Conservation (phyloP, 2,113 vertebrate species). For the Petaurus breviceps region DNA sequence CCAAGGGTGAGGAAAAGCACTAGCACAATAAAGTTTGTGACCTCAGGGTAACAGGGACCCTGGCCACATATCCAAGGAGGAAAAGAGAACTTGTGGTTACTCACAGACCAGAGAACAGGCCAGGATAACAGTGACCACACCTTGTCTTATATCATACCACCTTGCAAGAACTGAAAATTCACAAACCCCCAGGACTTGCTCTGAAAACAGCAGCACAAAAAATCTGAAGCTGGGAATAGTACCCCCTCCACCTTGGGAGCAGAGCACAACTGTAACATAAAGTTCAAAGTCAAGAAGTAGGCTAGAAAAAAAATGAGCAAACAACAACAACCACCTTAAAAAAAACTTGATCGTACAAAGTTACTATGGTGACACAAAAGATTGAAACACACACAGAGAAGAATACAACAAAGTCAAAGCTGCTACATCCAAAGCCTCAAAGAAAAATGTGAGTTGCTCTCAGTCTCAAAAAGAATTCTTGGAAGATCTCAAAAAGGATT, state of each 20-base stretch:
- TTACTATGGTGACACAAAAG: background rate
- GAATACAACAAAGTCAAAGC: background rate
- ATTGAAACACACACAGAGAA: background rate
- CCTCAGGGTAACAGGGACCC: no score
- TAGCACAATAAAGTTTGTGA: no score
- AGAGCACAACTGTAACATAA: background rate
- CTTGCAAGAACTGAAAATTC: no score
- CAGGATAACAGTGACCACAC: no score
- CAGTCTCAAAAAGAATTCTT: background rate
- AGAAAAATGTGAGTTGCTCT: background rate
- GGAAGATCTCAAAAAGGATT: background rate
- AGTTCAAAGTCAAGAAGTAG: background rate
- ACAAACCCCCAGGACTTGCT: no score
- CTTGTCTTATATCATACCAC: no score
- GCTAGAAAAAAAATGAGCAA: background rate
- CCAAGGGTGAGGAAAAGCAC: no score
- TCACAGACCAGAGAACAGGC: no score
- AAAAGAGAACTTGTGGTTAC: no score
- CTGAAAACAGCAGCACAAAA: background rate
- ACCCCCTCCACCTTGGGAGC: no score
- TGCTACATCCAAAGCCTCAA: background rate
- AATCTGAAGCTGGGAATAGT: background rate
- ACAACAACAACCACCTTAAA: background rate
- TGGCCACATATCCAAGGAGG: no score
- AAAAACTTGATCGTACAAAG: background rate